Base-by-base conservation (phyloP, 2,888 invertebrate genomes). In the Creontiades dilutus region DNA sequence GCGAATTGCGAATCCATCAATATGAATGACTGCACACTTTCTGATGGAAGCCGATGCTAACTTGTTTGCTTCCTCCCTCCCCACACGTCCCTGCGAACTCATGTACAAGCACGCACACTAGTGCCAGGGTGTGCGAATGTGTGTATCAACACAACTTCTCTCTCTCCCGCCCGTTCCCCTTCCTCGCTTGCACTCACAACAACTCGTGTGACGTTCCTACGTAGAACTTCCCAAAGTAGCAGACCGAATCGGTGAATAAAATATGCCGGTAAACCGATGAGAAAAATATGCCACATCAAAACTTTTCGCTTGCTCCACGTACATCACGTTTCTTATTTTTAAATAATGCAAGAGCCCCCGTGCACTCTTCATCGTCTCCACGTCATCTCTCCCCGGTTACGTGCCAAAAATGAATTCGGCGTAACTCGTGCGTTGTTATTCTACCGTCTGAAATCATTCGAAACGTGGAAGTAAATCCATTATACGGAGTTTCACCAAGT, bases 211-310 rank as follows among this genome's bases (percentile, higher is more conserved):
- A 57, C 57, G 57, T n/a, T 57, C 5, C 57, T 57, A 0, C n/a
- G n/a, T n/a, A 23, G 68, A 68, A 68, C 23, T 68, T 68, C 27
- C 23, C 23, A 23, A 68, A 68, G 68, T 68, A 68, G 23, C 68
- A 19, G 23, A 27, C 68, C 68, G 68, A 68, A 68, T 68, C 23
- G 23, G 68, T 68, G 68, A 68, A 68, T 68, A 68, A 68, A 68
- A 68, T 23, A 68, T 68, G 68, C 27, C 68, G 68, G 68, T 27
- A 23, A 68, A 68, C 68, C 68, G 19, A 12, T 13, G 68, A 23
- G 68, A 68, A 68, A 68, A 68, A 68, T 68, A 68, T 68, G 23
- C 68, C 27, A 68, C 23, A 68, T 68, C 68, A 11, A 68, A 23
- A 68, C 68, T 68, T 68, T 52, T 68, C 19, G 23, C 68, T 68